A percentile compares a stretch with the other conserved stretches of the same genome.
These are phyloP conservation scores for Procambarus clarkii DNA, from an alignment of 1,140 invertebrate genomes.

Conservation along the genomic window DNA sequence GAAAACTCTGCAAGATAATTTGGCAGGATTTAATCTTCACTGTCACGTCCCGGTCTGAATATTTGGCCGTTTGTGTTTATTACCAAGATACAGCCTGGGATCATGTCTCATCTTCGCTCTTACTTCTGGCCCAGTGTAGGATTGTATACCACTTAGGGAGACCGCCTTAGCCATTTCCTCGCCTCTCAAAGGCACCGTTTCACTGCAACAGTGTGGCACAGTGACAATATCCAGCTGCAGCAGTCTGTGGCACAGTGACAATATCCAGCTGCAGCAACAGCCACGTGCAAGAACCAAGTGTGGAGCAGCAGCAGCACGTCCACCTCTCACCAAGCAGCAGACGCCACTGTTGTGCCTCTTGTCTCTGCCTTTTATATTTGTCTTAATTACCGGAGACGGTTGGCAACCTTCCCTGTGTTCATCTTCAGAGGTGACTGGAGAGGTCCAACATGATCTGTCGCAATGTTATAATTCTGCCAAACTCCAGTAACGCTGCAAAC, in stretches of 20 bases:
- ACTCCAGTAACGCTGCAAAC: constrained; percentile 92
- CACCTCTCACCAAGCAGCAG: constrained; percentile 80
- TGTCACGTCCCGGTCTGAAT: too few relatives aligned
- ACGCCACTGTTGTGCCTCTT: background rate
- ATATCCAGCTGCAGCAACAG: too few relatives aligned
- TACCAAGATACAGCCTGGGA: too few relatives aligned
- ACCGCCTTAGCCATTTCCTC: too few relatives aligned
- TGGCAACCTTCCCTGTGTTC: constrained; percentile 44
- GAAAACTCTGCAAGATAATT: constrained; percentile 67
- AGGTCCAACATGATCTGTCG: constrained; percentile 81
- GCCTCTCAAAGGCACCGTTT: too few relatives aligned
- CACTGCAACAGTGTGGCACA: too few relatives aligned
- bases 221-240: too few relatives aligned
- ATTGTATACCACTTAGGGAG: background rate
- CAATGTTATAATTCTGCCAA: constrained; percentile 93
- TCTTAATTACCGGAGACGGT: constrained; percentile 7
- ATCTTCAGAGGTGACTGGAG: constrained; percentile 69
- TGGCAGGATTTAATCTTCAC: constrained; percentile 48
- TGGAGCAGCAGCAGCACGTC: background rate
- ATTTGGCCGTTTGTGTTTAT: too few relatives aligned
- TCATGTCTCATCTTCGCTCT: too few relatives aligned
- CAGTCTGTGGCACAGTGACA: too few relatives aligned
- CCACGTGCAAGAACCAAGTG: background rate
- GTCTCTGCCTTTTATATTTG: constrained; percentile 25
- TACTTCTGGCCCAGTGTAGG: constrained; percentile 30